Percentiles rank a stretch among this genome's conserved stretches.
phyloP scores from a whole-genome alignment of 2,113 vertebrate species.

The Ranitomeya imitator region DNA sequence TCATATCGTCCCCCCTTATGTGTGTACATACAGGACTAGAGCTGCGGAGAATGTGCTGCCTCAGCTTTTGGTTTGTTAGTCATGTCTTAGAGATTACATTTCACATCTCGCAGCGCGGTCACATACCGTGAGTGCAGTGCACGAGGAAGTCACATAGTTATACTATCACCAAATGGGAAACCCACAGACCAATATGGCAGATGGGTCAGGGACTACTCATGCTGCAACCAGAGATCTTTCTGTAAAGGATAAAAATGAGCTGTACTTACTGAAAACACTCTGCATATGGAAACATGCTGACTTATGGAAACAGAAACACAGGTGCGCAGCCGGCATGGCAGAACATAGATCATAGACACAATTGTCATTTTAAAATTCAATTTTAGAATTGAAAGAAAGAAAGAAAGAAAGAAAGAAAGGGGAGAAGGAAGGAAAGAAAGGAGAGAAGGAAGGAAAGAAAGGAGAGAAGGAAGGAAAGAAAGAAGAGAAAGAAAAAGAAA shows the following conservation, averaged over 20 bases:
- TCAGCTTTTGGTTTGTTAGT: slow-evolving; percentile 30
- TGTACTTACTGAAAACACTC: slow-evolving; percentile 40
- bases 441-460: too few species aligned
- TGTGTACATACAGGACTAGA: background rate
- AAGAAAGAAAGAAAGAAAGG: background rate
- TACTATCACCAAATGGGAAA: slow-evolving; percentile 35
- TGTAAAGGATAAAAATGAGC: slow-evolving; percentile 31
- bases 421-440: too few species aligned
- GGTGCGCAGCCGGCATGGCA: background rate
- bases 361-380: background rate
- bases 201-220: slow-evolving; percentile 7
- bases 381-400: background rate
- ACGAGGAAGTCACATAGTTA: slow-evolving; percentile 37
- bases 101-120: background rate
- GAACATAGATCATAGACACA: background rate
- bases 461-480: too few species aligned
- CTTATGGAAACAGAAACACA: slow-evolving; percentile 12
- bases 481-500: too few species aligned
- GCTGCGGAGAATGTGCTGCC: slow-evolving; percentile 2
- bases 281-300: background rate
- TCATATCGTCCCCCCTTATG: background rate
- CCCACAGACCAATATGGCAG: slow-evolving; percentile 23
- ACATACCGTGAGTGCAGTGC: background rate
- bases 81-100: background rate
- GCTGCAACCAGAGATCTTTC: slow-evolving; percentile 27